phyloP scores from a whole-genome alignment of 2,113 vertebrate species.

The Vidua chalybeata region DNA sequence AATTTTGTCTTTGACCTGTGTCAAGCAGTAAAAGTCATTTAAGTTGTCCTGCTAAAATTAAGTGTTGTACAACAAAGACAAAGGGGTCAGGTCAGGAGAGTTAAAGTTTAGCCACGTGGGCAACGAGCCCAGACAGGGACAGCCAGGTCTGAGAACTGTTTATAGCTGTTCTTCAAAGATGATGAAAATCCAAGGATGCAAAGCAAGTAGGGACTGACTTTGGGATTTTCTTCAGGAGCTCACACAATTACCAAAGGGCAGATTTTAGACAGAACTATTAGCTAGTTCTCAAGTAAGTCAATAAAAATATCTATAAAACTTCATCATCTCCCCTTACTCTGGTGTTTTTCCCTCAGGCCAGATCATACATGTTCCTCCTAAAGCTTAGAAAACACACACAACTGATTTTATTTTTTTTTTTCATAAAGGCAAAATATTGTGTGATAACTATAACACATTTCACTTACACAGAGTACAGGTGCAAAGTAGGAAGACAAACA shows the following conservation, averaged over 20 bases:
- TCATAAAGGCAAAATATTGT: neutral
- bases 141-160: neutral
- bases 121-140: neutral
- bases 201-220: neutral
- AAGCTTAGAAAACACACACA: neutral
- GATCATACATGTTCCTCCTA: neutral
- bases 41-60: neutral
- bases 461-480: neutral
- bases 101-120: neutral
- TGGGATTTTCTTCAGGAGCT: neutral
- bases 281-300: neutral
- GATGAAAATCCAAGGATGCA: neutral
- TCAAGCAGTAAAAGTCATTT: neutral
- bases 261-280: neutral
- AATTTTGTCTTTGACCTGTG: neutral
- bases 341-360: neutral
- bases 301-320: neutral
- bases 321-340: neutral
- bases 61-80: neutral
- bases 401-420: neutral
- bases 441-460: neutral
- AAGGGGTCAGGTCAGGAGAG: neutral
- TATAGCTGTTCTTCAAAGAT: neutral
- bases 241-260: neutral
- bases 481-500: neutral